Conservation (phyloP, 2,888 invertebrate genomes). For the Rotaria macrura region DNA sequence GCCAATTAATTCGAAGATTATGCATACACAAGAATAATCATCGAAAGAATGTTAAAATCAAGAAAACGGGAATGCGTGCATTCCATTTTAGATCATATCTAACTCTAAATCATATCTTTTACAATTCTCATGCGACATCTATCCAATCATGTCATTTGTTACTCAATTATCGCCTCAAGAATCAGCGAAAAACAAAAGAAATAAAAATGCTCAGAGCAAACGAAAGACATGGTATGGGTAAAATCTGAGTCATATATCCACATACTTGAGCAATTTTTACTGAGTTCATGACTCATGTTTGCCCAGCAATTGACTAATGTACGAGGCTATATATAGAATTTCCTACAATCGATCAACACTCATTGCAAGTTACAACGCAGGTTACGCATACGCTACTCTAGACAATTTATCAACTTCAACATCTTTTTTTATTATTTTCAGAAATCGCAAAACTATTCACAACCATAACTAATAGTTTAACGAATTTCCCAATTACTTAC, state of each 20-base stretch:
- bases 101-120: background rate
- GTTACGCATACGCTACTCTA: background rate
- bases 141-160: background rate
- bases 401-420: no score
- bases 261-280: background rate
- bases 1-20: background rate
- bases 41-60: background rate
- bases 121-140: background rate
- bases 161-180: background rate
- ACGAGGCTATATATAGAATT: background rate
- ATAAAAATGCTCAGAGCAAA: background rate
- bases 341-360: background rate
- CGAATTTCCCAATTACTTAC: background rate
- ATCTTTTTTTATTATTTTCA: background rate
- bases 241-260: background rate
- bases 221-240: background rate
- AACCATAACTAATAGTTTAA: background rate
- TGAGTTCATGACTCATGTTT: background rate
- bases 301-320: background rate
- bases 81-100: no score
- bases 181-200: background rate
- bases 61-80: no score
- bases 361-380: background rate
- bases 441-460: background rate
- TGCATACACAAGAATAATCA: background rate